Percentiles rank a stretch among this genome's conserved stretches.
Evolutionary conservation across 2,113 vertebrate genomes (phyloP).

Genomic region (Leucopsar rothschildi): DNA sequence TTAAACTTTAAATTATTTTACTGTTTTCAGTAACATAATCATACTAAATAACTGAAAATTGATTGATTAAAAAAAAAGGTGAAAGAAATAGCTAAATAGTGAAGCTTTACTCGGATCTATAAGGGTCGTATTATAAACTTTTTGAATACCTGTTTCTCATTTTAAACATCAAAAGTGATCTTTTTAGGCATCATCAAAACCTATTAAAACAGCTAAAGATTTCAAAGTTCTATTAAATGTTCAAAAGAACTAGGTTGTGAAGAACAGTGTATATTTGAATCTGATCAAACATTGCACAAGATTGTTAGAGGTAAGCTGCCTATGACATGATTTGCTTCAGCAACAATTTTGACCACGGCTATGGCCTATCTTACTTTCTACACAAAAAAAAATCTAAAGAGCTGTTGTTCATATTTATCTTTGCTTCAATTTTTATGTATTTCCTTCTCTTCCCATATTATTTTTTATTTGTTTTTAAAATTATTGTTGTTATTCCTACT

Average conservation of each 20-base stretch:
- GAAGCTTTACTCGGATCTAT: neutral
- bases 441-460: neutral
- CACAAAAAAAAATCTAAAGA: neutral
- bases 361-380: neutral
- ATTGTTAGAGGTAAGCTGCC: neutral
- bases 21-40: neutral
- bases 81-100: neutral
- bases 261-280: neutral
- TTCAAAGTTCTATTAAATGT: neutral
- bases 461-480: neutral
- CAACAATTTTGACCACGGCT: neutral
- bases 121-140: neutral
- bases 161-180: neutral
- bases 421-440: neutral
- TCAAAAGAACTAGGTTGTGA: fast-evolving
- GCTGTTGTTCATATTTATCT: neutral
- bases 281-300: neutral
- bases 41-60: neutral
- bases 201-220: neutral
- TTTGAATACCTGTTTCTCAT: neutral
- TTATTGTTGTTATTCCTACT: neutral
- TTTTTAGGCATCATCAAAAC: neutral
- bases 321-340: neutral
- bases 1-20: neutral
- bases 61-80: neutral